Evolutionary conservation across 2,888 invertebrate species (phyloP), one percentile per base, ranked within the genome.

Genomic region (Listrodromus nycthemerus): DNA sequence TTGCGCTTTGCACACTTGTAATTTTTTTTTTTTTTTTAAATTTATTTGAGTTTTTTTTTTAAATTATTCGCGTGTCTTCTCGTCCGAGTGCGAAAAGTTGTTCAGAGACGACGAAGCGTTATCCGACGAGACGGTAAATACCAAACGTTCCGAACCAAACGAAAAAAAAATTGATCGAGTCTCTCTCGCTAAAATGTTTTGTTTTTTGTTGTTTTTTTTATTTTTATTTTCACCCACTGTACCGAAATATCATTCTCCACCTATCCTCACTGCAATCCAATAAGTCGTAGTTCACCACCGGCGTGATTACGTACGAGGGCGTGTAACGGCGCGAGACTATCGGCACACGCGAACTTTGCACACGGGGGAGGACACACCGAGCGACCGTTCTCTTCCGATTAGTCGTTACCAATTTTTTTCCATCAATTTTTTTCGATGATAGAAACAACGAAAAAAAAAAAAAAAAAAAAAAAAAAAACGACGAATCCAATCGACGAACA

Each of bases 221-320:
- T 61, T 37, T 37, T 37, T 41, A 3, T 45, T 45, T 45, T 45
- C 41, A 45, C 52, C 45, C 84, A 78, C 83, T 74, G 13, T 61
- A 45, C 13, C 63, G 63, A 77, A 85, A 77, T 84, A 82, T 82
- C 77, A 77, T 86, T 82, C 30, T 74, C 67, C 50, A 55, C 65
- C 80, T 82, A 84, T 83, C 85, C 83, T 85, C 86, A 86, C 86
- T 86, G 86, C 78, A 86, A 86, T 86, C 86, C 86, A 82, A 85
- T 71, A 81, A 71, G 75, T 61, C 76, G 79, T 83, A 33, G 66
- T 80, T 75, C 58, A 79, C 82, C 74, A 69, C 61, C 67, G 30
- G 21, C 45, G 33, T 55, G 10, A 55, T 52, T 21, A 21, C 45
- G 16, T 24, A 55, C 55, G 55, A 55, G 55, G 55, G 55, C 55